These are phyloP conservation scores for Osmerus eperlanus DNA, from an alignment of 2,113 vertebrate species.

Conservation along the genomic window DNA sequence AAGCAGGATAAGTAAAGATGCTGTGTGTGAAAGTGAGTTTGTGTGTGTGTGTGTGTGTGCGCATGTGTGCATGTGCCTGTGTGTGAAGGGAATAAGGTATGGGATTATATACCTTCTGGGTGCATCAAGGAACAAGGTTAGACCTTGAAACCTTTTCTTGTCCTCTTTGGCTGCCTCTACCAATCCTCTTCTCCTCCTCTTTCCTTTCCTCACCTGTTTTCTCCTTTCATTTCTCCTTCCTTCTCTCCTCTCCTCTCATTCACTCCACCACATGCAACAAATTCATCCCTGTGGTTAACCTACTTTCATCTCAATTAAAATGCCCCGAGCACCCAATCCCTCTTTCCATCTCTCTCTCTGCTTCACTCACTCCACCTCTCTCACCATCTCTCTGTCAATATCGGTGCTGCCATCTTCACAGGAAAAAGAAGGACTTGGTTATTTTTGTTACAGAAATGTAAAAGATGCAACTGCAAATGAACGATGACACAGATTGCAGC, in stretches of 20 bases:
- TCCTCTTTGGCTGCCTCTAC: neutral
- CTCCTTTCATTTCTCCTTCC: neutral
- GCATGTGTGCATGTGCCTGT: neutral
- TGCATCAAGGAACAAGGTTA: neutral
- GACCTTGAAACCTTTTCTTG: neutral
- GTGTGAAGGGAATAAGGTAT: neutral
- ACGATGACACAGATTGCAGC: neutral
- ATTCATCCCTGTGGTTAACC: slow-evolving; percentile 45
- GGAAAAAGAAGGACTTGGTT: too few relatives aligned
- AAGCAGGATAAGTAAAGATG: too few relatives aligned
- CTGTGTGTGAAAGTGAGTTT: neutral
- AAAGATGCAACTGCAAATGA: too few relatives aligned
- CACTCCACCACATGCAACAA: slow-evolving; percentile 26
- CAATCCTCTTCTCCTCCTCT: neutral
- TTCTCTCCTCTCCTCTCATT: slow-evolving; percentile 10
- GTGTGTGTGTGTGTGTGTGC: neutral
- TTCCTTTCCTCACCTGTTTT: neutral
- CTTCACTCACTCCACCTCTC: neutral
- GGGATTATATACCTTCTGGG: neutral
- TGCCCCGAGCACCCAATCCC: slow-evolving; percentile 13
- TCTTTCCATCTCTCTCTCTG: slow-evolving; percentile 14
- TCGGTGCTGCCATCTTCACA: neutral
- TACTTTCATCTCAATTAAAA: slow-evolving; percentile 47
- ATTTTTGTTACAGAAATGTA: too few relatives aligned
- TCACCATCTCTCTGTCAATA: neutral